These are phyloP conservation scores for Cottoperca gobio DNA, from an alignment of 2,797 vertebrate species.

Conservation along the genomic window DNA sequence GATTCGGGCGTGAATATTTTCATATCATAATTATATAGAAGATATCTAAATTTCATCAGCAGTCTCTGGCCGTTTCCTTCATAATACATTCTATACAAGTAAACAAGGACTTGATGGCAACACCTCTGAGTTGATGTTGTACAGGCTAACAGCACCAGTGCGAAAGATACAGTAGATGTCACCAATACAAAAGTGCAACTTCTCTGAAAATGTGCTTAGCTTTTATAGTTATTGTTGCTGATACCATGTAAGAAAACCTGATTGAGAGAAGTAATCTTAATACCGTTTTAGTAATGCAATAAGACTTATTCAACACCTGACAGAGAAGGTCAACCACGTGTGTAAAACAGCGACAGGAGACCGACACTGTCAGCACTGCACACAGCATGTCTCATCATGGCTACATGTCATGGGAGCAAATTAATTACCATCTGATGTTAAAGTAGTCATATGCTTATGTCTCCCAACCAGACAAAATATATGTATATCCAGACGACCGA, in stretches of 20 bases:
- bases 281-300: neutral
- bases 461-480: neutral
- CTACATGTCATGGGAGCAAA: too few species aligned
- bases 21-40: too few species aligned
- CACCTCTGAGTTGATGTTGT: too few species aligned
- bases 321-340: constrained; percentile 28
- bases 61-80: too few species aligned
- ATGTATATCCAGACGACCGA: neutral
- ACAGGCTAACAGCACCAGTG: neutral
- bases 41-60: too few species aligned
- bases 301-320: neutral
- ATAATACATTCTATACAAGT: neutral
- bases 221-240: neutral
- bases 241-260: neutral
- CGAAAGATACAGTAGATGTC: neutral
- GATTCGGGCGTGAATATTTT: too few species aligned
- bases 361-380: neutral
- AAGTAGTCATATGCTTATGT: neutral
- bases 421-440: neutral
- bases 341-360: neutral
- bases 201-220: too few species aligned
- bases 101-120: neutral
- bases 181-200: neutral
- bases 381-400: neutral
- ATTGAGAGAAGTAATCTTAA: neutral